phyloP scores from a whole-genome alignment of 2,797 vertebrate genomes.

The Catharus ustulatus region DNA sequence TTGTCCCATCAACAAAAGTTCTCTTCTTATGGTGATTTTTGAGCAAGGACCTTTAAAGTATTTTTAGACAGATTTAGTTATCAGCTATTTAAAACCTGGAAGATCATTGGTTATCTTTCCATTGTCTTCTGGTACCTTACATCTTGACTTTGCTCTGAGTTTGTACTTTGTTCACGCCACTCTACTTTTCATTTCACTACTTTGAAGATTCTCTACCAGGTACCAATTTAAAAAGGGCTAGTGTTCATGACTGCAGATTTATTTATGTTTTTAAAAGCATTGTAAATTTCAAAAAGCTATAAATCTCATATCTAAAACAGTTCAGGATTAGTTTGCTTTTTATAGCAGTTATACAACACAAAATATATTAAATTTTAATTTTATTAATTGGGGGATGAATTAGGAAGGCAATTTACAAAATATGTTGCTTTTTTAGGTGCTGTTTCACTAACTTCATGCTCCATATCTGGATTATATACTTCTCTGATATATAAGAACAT shows the following conservation, averaged over 20 bases:
- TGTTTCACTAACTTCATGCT: slow-evolving; percentile 80
- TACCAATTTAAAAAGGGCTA: neutral
- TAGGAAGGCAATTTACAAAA: neutral
- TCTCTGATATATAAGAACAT: slow-evolving; percentile 93
- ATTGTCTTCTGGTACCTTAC: neutral
- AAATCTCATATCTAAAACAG: neutral
- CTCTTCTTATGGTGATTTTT: neutral
- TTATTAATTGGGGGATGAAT: neutral
- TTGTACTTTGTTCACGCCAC: neutral
- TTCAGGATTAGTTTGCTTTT: neutral
- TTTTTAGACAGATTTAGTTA: neutral
- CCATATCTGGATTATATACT: slow-evolving; percentile 88
- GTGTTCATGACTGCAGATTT: neutral
- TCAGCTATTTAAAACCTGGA: neutral
- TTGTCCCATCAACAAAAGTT: neutral
- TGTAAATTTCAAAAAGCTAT: neutral
- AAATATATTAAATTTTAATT: neutral
- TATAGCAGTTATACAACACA: neutral
- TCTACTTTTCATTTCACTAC: slow-evolving; percentile 24
- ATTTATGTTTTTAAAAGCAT: neutral
- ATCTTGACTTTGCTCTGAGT: neutral
- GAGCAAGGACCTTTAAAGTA: neutral
- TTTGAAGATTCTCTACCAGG: neutral
- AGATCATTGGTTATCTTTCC: neutral
- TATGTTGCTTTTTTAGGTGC: slow-evolving; percentile 78